Base-by-base conservation (phyloP, 1,140 invertebrate genomes). In the Zaprionus ornatus region DNA sequence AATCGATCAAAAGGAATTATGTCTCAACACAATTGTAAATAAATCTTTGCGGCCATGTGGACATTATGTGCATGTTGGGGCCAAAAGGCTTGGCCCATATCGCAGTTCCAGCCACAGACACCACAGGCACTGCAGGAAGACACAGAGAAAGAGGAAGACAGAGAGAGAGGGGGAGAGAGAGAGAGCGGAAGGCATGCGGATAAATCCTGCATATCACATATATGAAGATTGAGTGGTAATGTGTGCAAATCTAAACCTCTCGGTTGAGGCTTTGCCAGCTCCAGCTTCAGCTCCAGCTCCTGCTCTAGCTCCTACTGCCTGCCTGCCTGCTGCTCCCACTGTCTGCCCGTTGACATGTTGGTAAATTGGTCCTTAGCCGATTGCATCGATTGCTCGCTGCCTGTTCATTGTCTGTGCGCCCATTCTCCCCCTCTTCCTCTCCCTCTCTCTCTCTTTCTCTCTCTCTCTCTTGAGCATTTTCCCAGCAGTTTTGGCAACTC, bases 11-110 rank as follows among this genome's bases (percentile, higher is more conserved):
- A 79, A 74, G 85, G 85, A 88, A 88, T 88, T 88, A 90, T 90
- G 85, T 88, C 85, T 88, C 85, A 90, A 88, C 85, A 88, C 85
- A 88, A 88, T 88, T 88, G 85, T 88, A 88, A 88, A 88, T 88
- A 88, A 88, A 90, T 88, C 81, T 85, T 88, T 88, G 85, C 79
- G 85, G 85, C 81, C 78, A 82, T 85, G 84, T 81, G 84, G 85
- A 88, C 84, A 87, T 87, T 79, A 88, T 90, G 84, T 75, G 78
- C 84, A 80, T 70, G 71, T 65, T 64, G 81, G 74, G 64, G 42
- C 71, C 71, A 62, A 77, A 74, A 77, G 75, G 59, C 63, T 67
- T 59, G 71, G 65, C 63, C 62, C 70, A 73, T 74, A 77, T 74
- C 69, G 45, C 42, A 66, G 74, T 63, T 54, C 60, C 19, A 67